Conservation (phyloP, 2,113 vertebrate genomes). For the Tychaedon coryphoeus region DNA sequence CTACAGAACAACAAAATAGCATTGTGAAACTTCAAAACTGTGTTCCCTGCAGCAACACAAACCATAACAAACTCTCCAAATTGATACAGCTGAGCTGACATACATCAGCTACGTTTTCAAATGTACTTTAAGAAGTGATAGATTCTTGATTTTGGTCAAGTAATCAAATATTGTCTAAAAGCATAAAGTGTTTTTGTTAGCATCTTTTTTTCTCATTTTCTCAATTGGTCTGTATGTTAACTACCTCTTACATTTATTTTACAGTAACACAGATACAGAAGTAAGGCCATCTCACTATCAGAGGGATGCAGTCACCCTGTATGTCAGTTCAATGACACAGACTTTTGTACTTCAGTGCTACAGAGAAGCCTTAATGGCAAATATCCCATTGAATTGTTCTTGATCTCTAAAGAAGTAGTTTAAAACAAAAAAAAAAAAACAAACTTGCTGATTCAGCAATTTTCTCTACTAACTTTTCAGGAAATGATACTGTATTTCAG, state of each 20-base stretch:
- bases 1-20: conserved; percentile 66
- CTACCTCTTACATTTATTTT: background rate
- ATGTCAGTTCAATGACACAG: background rate
- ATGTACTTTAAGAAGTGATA: background rate
- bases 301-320: background rate
- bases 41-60: background rate
- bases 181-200: background rate
- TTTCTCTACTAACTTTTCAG: background rate
- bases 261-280: background rate
- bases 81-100: background rate
- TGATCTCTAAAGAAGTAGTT: background rate
- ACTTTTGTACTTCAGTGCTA: background rate
- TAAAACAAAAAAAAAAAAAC: background rate
- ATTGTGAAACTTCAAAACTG: background rate
- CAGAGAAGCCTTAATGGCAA: background rate
- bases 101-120: background rate
- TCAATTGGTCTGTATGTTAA: background rate
- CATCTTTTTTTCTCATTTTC: background rate
- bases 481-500: background rate
- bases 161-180: background rate
- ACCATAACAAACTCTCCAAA: background rate
- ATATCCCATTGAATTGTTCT: background rate
- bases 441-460: background rate
- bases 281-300: background rate
- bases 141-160: background rate